Evolutionary conservation across 2,113 vertebrate genomes (phyloP).

Genomic region (Spilogale gracilis): DNA sequence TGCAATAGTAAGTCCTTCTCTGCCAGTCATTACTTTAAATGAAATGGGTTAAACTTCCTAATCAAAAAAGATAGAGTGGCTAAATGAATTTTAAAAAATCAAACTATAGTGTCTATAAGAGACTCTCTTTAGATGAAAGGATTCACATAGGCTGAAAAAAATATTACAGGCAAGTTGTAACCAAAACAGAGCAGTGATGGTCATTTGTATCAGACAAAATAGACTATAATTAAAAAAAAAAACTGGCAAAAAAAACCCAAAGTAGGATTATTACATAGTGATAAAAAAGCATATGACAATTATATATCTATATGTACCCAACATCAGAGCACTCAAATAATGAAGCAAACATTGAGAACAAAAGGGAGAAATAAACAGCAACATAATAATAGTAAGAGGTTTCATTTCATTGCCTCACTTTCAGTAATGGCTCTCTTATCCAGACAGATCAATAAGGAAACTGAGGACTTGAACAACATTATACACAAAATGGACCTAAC

Average conservation of each 20-base stretch:
- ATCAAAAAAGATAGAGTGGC: background rate
- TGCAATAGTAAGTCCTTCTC: background rate
- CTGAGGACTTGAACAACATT: too few species aligned
- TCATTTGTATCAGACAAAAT: background rate
- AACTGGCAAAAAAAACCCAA: background rate
- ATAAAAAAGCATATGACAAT: background rate
- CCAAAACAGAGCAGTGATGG: background rate
- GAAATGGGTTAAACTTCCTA: background rate
- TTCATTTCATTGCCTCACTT: too few species aligned
- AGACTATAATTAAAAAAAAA: background rate
- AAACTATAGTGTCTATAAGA: too few species aligned
- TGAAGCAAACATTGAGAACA: background rate
- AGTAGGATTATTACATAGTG: background rate
- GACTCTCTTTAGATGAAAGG: too few species aligned
- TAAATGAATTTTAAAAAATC: background rate
- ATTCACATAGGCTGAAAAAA: too few species aligned
- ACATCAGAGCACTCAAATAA: background rate
- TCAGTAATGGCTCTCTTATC: too few species aligned
- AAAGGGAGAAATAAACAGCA: background rate
- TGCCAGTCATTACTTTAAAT: background rate
- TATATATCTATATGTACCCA: background rate
- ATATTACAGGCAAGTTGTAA: background rate
- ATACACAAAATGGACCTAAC: too few species aligned
- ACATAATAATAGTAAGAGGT: background rate
- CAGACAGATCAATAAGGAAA: too few species aligned